phyloP scores from a whole-genome alignment of 2,797 vertebrate species.

The Neostethus bicornis region DNA sequence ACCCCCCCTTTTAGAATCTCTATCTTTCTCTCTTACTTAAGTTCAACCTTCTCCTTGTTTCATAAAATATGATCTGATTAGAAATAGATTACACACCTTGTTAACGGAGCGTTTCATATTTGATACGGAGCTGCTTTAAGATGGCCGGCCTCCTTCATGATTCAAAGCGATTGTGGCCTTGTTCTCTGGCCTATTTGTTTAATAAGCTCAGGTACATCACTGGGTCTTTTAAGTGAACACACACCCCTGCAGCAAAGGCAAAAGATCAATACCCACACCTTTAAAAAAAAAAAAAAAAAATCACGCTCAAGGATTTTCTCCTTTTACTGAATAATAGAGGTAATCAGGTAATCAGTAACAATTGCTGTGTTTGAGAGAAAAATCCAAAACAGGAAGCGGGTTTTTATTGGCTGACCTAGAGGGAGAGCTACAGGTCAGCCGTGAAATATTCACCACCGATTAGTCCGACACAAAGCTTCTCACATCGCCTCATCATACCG shows the following conservation, averaged over 20 bases:
- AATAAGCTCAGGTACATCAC: constrained; percentile 69
- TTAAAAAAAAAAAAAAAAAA: constrained; percentile 33
- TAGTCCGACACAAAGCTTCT: constrained; percentile 33
- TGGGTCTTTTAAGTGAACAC: constrained; percentile 70
- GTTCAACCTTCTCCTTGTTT: constrained; percentile 70
- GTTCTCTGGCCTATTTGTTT: constrained; percentile 75
- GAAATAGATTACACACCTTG: constrained; percentile 79
- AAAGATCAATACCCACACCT: constrained; percentile 73
- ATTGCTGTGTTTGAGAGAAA: constrained; percentile 12
- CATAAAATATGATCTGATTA: constrained; percentile 79
- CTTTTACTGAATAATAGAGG: constrained; percentile 28
- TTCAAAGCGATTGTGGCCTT: constrained; percentile 70
- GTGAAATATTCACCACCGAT: constrained; percentile 52
- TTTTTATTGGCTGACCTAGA: constrained; percentile 46
- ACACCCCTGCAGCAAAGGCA: constrained; percentile 65
- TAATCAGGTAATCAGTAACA: constrained; percentile 49
- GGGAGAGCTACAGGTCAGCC: constrained; percentile 55
- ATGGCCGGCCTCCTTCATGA: constrained; percentile 56
- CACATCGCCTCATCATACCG: constrained; percentile 28
- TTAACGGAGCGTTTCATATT: constrained; percentile 75
- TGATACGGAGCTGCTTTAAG: constrained; percentile 59
- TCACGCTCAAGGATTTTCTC: constrained; percentile 56
- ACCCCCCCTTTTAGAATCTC: constrained; percentile 35
- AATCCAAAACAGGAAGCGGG: constrained; percentile 60
- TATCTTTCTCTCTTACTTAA: constrained; percentile 59